A percentile compares a stretch with the other conserved stretches of the same genome.
These are phyloP conservation scores for Mustelus asterias DNA, from an alignment of 2,113 vertebrate species.

Conservation along the genomic window DNA sequence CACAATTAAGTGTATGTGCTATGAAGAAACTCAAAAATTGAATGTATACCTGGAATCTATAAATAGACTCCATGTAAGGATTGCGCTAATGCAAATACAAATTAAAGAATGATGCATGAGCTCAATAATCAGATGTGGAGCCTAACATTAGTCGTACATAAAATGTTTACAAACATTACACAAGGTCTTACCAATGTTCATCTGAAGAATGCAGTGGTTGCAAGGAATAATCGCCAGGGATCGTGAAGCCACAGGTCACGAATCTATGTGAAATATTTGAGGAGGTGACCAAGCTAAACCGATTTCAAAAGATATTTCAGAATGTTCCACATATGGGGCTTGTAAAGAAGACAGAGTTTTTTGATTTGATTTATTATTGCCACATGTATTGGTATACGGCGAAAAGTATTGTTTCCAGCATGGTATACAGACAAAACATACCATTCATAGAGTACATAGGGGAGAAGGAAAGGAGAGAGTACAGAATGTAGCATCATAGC, in stretches of 20 bases:
- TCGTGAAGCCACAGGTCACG: background rate
- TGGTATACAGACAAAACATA: no score
- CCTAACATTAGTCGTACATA: no score
- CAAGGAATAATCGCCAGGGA: background rate
- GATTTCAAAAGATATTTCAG: background rate
- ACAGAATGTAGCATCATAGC: no score
- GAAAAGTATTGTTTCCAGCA: no score
- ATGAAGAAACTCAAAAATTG: background rate
- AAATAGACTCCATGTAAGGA: background rate
- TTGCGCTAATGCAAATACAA: background rate
- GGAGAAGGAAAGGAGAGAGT: no score
- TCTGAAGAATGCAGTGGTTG: background rate
- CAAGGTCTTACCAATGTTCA: background rate
- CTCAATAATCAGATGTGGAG: background rate
- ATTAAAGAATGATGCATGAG: background rate
- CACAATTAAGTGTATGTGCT: background rate
- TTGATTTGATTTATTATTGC: no score
- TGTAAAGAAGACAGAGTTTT: background rate
- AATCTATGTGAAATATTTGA: background rate
- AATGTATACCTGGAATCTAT: background rate
- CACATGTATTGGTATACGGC: no score
- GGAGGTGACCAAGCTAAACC: background rate
- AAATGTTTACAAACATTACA: background rate
- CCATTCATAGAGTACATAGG: no score
- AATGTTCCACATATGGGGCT: background rate